phyloP scores from a whole-genome alignment of 2,888 invertebrate genomes.

The Terebella lapidaria region DNA sequence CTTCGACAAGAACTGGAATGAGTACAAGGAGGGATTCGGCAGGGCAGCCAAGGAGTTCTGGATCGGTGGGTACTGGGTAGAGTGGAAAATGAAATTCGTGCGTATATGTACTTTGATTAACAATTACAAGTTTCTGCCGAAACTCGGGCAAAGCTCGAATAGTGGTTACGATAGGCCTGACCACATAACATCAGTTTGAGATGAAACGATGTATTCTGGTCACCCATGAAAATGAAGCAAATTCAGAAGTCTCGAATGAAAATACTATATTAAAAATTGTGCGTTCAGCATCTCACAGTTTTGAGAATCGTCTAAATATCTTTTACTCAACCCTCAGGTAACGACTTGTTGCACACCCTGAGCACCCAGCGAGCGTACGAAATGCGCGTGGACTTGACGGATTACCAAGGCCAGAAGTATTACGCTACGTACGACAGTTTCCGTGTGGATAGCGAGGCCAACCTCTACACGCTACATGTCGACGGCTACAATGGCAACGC shows the following conservation, averaged over 20 bases:
- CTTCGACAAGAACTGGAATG: constrained; percentile 78
- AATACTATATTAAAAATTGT: too few relatives aligned
- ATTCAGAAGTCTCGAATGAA: too few relatives aligned
- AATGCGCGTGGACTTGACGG: constrained; percentile 74
- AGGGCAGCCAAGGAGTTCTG: constrained; percentile 16
- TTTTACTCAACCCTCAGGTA: constrained; percentile 35
- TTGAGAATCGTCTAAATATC: not conserved
- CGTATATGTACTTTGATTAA: too few relatives aligned
- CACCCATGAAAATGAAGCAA: too few relatives aligned
- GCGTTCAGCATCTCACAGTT: too few relatives aligned
- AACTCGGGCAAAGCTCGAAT: too few relatives aligned
- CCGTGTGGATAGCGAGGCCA: constrained; percentile 63
- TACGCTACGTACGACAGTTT: constrained; percentile 74
- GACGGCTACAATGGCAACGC: constrained; percentile 53
- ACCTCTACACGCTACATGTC: constrained; percentile 71
- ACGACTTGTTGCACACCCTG: constrained; percentile 36
- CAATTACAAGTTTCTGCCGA: too few relatives aligned
- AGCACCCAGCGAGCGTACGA: constrained; percentile 39
- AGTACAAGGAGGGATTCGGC: constrained; percentile 81
- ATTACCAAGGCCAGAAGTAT: constrained; percentile 77
- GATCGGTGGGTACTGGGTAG: constrained; percentile 11
- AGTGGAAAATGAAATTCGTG: too few relatives aligned
- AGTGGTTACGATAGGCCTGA: too few relatives aligned
- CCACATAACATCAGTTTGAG: too few relatives aligned
- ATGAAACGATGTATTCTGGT: too few relatives aligned